A percentile compares a stretch with the other conserved stretches of the same genome.
Conservation (phyloP, 2,113 vertebrate species). For the Bombycilla garrulus region DNA sequence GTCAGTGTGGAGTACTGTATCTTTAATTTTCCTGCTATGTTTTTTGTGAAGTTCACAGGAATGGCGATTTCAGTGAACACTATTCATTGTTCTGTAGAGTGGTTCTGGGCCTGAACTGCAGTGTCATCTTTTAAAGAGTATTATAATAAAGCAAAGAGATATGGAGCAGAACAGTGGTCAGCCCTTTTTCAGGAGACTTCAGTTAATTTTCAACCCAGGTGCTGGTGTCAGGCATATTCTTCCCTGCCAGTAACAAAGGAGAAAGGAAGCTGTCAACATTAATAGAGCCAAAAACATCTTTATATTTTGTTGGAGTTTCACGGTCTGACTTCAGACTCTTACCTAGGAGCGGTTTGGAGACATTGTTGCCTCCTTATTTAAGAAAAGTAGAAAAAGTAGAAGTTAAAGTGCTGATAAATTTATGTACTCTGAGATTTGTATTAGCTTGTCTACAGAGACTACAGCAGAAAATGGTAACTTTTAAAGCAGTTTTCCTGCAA, state of each 20-base stretch:
- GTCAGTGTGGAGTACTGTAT: constrained; percentile 29
- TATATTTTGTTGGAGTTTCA: background rate
- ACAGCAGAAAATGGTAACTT: background rate
- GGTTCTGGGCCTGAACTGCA: constrained; percentile 56
- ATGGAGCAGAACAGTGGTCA: background rate
- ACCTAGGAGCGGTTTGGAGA: background rate
- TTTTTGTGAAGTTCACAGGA: constrained; percentile 55
- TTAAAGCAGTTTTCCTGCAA: background rate
- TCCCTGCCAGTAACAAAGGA: background rate
- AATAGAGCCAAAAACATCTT: background rate
- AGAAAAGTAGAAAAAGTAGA: background rate
- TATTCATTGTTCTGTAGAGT: constrained; percentile 60
- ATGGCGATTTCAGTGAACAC: constrained; percentile 28
- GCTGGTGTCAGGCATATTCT: background rate
- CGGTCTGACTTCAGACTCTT: background rate
- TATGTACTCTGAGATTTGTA: background rate
- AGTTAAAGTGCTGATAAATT: background rate
- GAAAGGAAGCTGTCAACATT: background rate
- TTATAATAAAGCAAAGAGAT: constrained; percentile 70
- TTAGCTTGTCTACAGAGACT: background rate
- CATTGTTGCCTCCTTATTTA: background rate
- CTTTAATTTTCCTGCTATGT: constrained; percentile 54
- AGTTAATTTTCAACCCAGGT: background rate
- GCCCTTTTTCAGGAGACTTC: background rate
- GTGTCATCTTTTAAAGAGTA: constrained; percentile 65